Evolutionary conservation across 2,888 invertebrate genomes (phyloP).

Genomic region (Dione juno): DNA sequence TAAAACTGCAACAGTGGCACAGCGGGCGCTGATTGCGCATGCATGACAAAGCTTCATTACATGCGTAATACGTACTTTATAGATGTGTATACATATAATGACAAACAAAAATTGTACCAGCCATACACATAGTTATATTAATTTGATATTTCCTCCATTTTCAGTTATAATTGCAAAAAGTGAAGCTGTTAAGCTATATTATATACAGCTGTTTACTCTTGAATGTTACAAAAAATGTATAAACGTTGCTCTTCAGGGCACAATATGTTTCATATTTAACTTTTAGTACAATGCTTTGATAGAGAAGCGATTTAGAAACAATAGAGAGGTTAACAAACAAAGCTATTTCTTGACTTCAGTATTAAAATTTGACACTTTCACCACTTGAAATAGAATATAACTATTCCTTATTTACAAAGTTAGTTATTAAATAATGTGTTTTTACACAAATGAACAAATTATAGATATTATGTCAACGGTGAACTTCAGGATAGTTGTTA

Average conservation of each 20-base stretch:
- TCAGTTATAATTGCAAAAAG: slow-evolving; percentile 17
- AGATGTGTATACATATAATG: slow-evolving; percentile 35
- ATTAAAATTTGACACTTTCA: too few species aligned
- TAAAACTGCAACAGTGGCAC: slow-evolving; percentile 64
- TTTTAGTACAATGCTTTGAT: too few species aligned
- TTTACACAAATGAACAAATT: too few species aligned
- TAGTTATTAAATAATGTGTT: too few species aligned
- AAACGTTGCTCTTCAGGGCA: not conserved
- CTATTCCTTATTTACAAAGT: too few species aligned
- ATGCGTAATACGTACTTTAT: slow-evolving; percentile 19
- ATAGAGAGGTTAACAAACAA: too few species aligned
- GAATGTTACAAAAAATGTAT: not conserved
- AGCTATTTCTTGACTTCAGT: too few species aligned
- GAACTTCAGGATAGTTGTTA: too few species aligned
- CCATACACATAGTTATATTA: slow-evolving; percentile 8
- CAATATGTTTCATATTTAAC: not conserved
- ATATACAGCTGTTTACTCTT: not conserved
- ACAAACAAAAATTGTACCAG: slow-evolving; percentile 25
- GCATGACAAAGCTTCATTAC: slow-evolving; percentile 73
- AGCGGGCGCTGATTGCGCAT: slow-evolving; percentile 78
- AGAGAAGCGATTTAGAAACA: too few species aligned
- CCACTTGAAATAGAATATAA: too few species aligned
- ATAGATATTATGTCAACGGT: too few species aligned
- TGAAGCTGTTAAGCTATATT: slow-evolving; percentile 7
- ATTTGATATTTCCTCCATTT: slow-evolving; percentile 24